Conservation (phyloP, 1,140 invertebrate genomes). For the Papilio polytes region DNA sequence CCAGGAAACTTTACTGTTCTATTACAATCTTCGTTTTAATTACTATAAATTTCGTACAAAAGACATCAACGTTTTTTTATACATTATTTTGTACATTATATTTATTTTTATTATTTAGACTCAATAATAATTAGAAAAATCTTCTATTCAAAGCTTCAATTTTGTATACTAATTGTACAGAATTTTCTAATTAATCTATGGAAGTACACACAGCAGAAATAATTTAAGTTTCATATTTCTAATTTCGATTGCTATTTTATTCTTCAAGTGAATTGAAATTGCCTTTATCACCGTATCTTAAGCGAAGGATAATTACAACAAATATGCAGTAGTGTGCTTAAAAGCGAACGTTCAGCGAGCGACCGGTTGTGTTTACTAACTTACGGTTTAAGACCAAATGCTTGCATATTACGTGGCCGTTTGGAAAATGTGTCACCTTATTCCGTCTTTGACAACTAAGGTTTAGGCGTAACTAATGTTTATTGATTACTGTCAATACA, state of each 20-base stretch:
- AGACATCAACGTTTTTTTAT: not conserved
- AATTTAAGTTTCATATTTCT: not conserved
- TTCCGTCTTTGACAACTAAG: not conserved
- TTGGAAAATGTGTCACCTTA: constrained; percentile 38
- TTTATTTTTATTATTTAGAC: too few species aligned
- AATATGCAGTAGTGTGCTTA: not conserved
- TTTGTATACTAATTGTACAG: not conserved
- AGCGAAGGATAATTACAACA: constrained; percentile 53
- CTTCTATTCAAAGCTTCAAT: not conserved
- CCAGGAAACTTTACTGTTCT: too few species aligned
- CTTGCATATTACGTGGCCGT: constrained; percentile 19
- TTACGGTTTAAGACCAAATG: not conserved
- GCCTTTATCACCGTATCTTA: constrained; percentile 57
- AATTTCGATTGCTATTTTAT: constrained; percentile 2
- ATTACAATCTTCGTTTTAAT: too few species aligned
- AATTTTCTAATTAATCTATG: not conserved
- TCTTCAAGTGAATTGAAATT: constrained; percentile 42
- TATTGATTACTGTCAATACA: too few species aligned
- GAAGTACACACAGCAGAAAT: not conserved
- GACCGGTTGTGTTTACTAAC: constrained; percentile 8
- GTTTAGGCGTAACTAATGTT: not conserved
- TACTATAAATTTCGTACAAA: not conserved
- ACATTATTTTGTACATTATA: too few species aligned
- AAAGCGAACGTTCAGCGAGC: not conserved
- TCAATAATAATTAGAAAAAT: too few species aligned